Evolutionary conservation across 2,113 vertebrate genomes (phyloP).

Genomic region (Thinocorus orbignyianus): DNA sequence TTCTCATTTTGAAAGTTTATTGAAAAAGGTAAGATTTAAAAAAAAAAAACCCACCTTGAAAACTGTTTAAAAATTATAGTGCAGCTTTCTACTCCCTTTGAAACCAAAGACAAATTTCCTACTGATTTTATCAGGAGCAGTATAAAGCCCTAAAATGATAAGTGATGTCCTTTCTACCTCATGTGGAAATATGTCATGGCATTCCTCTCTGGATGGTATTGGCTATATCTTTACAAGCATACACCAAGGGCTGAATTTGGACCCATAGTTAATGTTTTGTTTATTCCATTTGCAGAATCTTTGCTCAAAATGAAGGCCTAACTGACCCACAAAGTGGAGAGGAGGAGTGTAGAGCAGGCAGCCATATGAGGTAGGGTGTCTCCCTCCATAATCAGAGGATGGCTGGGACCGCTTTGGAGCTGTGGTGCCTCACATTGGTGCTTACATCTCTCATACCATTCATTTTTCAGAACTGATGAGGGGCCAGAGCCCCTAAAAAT

Average conservation of each 20-base stretch:
- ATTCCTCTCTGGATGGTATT: background rate
- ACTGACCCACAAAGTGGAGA: background rate
- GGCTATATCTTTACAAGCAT: background rate
- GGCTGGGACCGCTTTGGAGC: background rate
- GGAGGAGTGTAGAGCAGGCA: background rate
- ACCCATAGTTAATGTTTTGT: background rate
- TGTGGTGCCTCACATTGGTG: accelerated
- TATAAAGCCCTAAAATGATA: background rate
- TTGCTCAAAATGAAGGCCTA: background rate
- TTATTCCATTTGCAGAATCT: background rate
- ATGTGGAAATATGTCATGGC: background rate
- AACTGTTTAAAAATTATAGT: constrained; percentile 1
- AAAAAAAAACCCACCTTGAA: background rate
- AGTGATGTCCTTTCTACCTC: background rate
- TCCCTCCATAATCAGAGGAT: accelerated
- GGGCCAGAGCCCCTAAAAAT: background rate
- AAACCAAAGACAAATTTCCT: constrained; percentile 20
- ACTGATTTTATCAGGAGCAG: background rate
- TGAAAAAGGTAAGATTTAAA: background rate
- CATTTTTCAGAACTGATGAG: background rate
- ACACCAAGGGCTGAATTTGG: background rate
- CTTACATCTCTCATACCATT: background rate
- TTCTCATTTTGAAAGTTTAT: background rate
- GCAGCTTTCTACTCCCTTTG: background rate
- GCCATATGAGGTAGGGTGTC: background rate